Conservation (phyloP, 2,888 invertebrate species). For the Nineta flava region DNA sequence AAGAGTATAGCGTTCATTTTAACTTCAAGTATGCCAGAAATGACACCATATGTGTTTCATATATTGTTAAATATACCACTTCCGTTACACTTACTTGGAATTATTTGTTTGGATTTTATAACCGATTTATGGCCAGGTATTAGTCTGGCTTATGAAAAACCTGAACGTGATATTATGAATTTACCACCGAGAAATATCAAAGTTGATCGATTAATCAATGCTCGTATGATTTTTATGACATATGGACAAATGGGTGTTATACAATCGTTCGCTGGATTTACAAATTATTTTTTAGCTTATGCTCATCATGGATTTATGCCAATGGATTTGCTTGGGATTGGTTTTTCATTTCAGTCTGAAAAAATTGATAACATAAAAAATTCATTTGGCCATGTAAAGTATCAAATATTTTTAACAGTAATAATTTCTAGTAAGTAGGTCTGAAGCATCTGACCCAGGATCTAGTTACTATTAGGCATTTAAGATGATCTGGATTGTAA, state of each 20-base stretch:
- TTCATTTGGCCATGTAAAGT: neutral
- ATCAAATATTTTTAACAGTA: neutral
- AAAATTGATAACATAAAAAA: neutral
- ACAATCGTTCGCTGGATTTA: neutral
- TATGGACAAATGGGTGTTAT: neutral
- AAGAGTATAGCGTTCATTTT: conserved; percentile 45
- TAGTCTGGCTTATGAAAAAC: conserved; percentile 38
- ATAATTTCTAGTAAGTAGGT: no score
- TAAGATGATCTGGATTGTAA: no score
- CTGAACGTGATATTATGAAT: conserved; percentile 32
- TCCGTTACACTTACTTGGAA: conserved; percentile 33
- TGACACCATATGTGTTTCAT: conserved; percentile 38
- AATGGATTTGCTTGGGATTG: neutral
- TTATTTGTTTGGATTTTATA: conserved; percentile 43
- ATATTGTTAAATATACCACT: conserved; percentile 23
- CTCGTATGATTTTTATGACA: neutral
- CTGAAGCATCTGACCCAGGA: no score
- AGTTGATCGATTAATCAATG: neutral
- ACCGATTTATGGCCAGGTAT: conserved; percentile 43
- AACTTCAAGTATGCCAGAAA: conserved; percentile 42
- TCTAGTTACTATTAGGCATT: no score
- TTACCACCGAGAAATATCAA: conserved; percentile 23
- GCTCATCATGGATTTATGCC: neutral
- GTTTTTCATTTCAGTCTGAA: neutral
- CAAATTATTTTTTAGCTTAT: neutral